Base-by-base conservation (phyloP, 2,113 vertebrate species). In the Steatornis caripensis region DNA sequence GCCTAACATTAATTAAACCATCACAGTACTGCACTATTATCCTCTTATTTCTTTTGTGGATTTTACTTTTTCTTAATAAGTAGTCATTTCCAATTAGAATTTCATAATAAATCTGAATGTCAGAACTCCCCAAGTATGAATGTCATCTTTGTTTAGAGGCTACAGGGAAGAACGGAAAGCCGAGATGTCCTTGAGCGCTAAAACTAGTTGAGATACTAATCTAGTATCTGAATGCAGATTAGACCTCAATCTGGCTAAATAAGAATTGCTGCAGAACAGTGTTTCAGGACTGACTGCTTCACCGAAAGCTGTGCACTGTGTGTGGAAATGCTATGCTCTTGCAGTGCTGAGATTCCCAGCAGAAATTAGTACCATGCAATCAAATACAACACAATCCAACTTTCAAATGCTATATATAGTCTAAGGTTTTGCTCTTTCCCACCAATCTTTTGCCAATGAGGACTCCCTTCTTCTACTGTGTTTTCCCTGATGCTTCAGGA, bases 1-100 rank as follows among this genome's bases (percentile, higher is more conserved):
- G 94, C 77, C 96, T 96, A 97, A 97, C 91, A 64, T 97, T 98
- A 98, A 98, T 98, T 98, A 98, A 98, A 97, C 92, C 92, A 94
- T 85, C 93, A 91, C 88, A 81, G 89, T 30, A 49, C 58, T 80
- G 65, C 65, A 75, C 80, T 83, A 57, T 90, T 88, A 95, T 78
- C 86, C 82, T 89, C 90, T 97, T 91, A 89, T 88, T 97, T 97
- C 97, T 97, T 97, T 86, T 93, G 94, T 95, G 82, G 75, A 91
- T 97, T 97, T 97, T 97, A 96, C 91, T 90, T 92, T 97, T 97
- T 90, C 96, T 97, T 96, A 97, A 98, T 95, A 93, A 95, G 97
- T 30, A 96, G 95, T 95, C 58, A 37, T 96, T 96, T 96, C 77
- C 57, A 87, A 84, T 94, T 95, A 97, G 95, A 96, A 97, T 98